Conservation (phyloP, 2,113 vertebrate genomes). For the Neotoma lepida region DNA sequence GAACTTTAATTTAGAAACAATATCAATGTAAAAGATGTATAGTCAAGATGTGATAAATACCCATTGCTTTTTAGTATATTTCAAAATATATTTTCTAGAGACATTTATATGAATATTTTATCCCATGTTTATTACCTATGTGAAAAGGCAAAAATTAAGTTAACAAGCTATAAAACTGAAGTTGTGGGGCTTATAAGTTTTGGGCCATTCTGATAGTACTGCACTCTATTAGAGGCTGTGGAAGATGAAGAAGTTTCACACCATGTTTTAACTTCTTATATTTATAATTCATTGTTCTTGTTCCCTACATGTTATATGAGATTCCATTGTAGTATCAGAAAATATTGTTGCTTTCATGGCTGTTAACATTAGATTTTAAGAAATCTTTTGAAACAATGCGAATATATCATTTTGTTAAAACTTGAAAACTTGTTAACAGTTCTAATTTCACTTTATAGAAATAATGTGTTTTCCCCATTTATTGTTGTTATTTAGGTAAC, state of each 20-base stretch:
- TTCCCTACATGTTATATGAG: background rate
- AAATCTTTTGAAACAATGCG: background rate
- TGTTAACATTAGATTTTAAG: background rate
- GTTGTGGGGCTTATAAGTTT: background rate
- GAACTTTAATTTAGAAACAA: background rate
- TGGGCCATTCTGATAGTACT: background rate
- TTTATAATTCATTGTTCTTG: background rate
- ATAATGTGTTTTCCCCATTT: background rate
- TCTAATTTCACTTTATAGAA: slow-evolving; percentile 19
- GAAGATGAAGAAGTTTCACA: background rate
- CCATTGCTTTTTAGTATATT: background rate
- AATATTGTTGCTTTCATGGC: background rate
- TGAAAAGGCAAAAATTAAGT: background rate
- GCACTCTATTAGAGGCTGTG: background rate
- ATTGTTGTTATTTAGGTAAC: slow-evolving; percentile 21
- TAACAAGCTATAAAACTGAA: background rate
- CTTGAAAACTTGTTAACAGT: background rate
- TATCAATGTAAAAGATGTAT: background rate
- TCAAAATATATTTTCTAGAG: slow-evolving; percentile 7
- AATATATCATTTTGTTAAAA: background rate
- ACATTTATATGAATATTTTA: slow-evolving; percentile 43
- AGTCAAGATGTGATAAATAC: background rate
- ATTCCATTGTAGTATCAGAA: background rate
- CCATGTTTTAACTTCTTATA: background rate
- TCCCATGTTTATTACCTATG: background rate